Percentiles rank a stretch among this genome's conserved stretches.
Conservation (phyloP, 2,888 invertebrate genomes). For the Disparrhopalites patrizii region DNA sequence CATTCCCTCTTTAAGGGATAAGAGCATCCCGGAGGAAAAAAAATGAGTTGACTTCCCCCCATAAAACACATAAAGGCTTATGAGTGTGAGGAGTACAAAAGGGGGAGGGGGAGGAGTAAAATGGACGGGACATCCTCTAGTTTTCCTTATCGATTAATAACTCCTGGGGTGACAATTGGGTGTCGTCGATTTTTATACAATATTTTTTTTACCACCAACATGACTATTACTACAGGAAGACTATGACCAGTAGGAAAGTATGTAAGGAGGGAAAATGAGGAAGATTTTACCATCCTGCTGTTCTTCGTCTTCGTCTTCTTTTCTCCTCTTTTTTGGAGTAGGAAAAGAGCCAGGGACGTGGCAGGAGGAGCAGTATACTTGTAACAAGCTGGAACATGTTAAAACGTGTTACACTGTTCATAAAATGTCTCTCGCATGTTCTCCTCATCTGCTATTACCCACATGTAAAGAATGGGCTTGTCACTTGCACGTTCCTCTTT, state of each 20-base stretch:
- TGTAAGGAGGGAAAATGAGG: too few species aligned
- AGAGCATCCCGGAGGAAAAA: too few species aligned
- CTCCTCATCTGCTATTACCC: not conserved
- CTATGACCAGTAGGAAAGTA: too few species aligned
- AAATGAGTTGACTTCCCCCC: too few species aligned
- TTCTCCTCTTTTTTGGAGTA: not conserved
- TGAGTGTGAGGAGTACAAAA: not conserved
- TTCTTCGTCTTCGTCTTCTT: not conserved
- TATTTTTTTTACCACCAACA: not conserved
- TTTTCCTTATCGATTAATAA: conserved; percentile 24
- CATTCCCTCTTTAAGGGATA: too few species aligned
- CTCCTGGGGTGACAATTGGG: conserved; percentile 13
- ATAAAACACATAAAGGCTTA: too few species aligned
- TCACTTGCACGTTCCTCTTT: not conserved
- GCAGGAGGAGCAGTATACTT: too few species aligned
- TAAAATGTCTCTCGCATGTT: conserved; percentile 7
- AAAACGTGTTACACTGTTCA: conserved; percentile 6
- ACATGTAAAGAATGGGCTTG: not conserved
- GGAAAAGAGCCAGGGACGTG: too few species aligned
- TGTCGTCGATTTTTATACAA: not conserved
- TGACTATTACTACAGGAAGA: too few species aligned
- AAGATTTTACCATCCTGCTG: too few species aligned
- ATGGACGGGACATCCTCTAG: conserved; percentile 15
- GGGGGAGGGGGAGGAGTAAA: not conserved
- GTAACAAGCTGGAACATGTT: not conserved